These are phyloP conservation scores for Clostera curtula DNA, from an alignment of 2,888 invertebrate species.

Conservation along the genomic window DNA sequence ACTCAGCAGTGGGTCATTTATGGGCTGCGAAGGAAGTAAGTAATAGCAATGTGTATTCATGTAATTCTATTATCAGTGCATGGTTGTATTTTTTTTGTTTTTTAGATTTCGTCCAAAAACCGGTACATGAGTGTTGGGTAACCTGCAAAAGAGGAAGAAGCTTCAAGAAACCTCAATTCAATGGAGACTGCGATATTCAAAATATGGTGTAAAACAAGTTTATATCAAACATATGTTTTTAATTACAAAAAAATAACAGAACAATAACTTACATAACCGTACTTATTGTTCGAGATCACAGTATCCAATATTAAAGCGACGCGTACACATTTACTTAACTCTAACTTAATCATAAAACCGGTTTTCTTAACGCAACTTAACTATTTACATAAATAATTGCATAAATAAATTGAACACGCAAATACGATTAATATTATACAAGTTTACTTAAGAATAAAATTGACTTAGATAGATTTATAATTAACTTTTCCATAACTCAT, in stretches of 20 bases:
- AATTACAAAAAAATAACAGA: constrained; percentile 31
- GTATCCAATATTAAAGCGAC: constrained; percentile 22
- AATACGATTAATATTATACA: constrained; percentile 7
- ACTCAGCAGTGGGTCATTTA: no score
- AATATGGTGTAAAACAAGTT: constrained; percentile 29
- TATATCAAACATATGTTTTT: constrained; percentile 27
- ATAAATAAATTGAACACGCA: constrained; percentile 8
- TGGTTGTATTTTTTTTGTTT: constrained; percentile 6
- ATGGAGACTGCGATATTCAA: constrained; percentile 35
- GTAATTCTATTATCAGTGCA: neutral
- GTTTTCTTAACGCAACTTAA: constrained; percentile 13
- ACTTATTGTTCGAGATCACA: constrained; percentile 72
- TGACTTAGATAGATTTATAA: constrained; percentile 21
- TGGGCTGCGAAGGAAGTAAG: no score
- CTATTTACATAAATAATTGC: constrained; percentile 13
- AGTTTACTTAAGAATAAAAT: constrained; percentile 5
- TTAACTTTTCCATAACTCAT: constrained; percentile 2
- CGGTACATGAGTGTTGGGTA: constrained; percentile 62
- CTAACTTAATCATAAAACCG: constrained; percentile 12
- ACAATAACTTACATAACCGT: constrained; percentile 61
- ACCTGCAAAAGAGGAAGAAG: constrained; percentile 64
- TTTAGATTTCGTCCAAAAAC: constrained; percentile 58
- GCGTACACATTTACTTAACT: constrained; percentile 14
- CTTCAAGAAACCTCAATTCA: constrained; percentile 53
- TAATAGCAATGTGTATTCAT: no score